Evolutionary conservation across 2,113 vertebrate genomes (phyloP).

Genomic region (Caretta caretta): DNA sequence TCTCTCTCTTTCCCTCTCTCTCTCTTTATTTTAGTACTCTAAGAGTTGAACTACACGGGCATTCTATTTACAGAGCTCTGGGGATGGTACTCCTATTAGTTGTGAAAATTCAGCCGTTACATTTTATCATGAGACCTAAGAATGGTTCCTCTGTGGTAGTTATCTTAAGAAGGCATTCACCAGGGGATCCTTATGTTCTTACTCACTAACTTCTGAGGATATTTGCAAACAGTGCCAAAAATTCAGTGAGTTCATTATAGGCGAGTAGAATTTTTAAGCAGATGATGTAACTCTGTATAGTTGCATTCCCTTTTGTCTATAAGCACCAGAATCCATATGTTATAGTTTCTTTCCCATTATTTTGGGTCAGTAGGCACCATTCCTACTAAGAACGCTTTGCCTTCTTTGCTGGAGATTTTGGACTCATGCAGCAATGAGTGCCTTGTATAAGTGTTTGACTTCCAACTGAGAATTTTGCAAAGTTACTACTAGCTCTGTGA

Average conservation of each 20-base stretch:
- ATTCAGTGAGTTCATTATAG: fast-evolving
- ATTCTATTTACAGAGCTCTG: background rate
- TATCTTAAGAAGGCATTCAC: background rate
- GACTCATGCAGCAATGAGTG: background rate
- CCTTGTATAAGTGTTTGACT: background rate
- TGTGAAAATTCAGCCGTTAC: background rate
- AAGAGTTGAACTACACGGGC: background rate
- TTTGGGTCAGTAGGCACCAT: background rate
- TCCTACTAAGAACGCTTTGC: fast-evolving
- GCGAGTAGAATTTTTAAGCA: background rate
- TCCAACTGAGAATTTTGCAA: conserved; percentile 11
- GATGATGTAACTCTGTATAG: background rate
- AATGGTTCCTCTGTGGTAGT: background rate
- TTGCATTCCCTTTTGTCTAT: background rate
- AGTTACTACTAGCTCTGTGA: background rate
- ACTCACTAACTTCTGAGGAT: background rate
- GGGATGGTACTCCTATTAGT: background rate
- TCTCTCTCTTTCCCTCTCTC: background rate
- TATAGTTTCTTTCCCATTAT: background rate
- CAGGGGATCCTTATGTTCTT: background rate
- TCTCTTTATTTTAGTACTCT: background rate
- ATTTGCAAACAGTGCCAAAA: background rate
- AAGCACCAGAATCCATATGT: background rate
- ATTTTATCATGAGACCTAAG: background rate
- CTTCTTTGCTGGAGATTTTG: background rate